These are phyloP conservation scores for Eolophus roseicapilla DNA, from an alignment of 2,113 vertebrate genomes.

Conservation along the genomic window DNA sequence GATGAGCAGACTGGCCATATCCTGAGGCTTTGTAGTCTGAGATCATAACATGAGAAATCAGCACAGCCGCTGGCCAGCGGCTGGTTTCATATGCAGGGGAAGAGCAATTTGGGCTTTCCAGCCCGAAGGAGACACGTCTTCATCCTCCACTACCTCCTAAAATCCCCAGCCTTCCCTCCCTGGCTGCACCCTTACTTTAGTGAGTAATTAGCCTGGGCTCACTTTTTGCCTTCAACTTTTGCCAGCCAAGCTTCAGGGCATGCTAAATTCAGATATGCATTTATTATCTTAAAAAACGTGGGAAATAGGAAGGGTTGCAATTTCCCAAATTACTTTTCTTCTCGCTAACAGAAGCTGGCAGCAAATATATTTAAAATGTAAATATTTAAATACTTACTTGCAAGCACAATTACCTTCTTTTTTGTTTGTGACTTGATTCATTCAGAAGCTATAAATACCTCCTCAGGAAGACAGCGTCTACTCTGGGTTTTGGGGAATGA, in stretches of 20 bases:
- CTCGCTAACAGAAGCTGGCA: constrained; percentile 59
- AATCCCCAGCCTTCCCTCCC: background rate
- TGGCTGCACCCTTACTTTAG: background rate
- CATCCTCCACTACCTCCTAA: background rate
- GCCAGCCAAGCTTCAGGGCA: background rate
- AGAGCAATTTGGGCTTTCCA: rapidly evolving
- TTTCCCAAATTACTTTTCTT: constrained; percentile 62
- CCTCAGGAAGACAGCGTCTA: background rate
- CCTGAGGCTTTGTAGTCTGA: background rate
- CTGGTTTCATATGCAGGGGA: background rate
- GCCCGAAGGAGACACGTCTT: background rate
- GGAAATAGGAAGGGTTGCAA: constrained; percentile 11
- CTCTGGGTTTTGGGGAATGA: background rate
- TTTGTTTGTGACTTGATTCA: background rate
- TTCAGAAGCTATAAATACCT: constrained; percentile 13
- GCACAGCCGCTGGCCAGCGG: background rate
- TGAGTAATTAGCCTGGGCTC: background rate
- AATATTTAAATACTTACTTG: constrained; percentile 59
- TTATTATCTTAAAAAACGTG: constrained; percentile 24
- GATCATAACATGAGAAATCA: background rate
- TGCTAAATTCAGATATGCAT: constrained; percentile 53
- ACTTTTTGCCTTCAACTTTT: background rate
- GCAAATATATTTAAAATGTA: constrained; percentile 70
- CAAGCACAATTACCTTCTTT: constrained; percentile 40
- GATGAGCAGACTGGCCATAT: background rate